Percentiles rank a stretch among this genome's conserved stretches.
These are phyloP conservation scores for Prosapia bicincta DNA, from an alignment of 2,888 invertebrate genomes.

Conservation along the genomic window DNA sequence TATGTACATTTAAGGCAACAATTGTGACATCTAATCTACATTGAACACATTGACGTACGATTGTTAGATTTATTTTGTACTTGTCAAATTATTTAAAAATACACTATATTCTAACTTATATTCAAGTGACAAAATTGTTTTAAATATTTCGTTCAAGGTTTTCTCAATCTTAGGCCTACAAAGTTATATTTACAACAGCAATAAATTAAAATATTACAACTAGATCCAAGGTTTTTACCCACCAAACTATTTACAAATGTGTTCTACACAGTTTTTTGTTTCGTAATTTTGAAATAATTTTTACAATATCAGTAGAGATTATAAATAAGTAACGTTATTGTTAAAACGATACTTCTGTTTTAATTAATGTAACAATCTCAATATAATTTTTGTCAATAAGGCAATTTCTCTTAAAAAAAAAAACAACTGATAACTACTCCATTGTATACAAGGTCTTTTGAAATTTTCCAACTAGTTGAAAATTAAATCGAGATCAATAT, in stretches of 20 bases:
- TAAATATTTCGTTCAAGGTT: background rate
- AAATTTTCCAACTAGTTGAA: too few species aligned
- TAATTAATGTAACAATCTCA: too few species aligned
- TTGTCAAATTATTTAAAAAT: conserved; percentile 6
- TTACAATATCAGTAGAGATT: too few species aligned
- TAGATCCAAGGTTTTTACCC: background rate
- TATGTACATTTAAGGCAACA: conserved; percentile 27
- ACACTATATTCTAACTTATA: background rate
- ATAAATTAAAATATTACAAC: background rate
- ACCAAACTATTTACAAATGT: background rate
- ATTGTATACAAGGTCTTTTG: too few species aligned
- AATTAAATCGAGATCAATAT: too few species aligned
- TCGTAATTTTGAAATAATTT: too few species aligned
- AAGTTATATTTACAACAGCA: background rate
- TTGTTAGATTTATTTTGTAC: conserved; percentile 27
- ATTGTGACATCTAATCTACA: conserved; percentile 10
- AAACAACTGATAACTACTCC: too few species aligned
- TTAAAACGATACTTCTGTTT: background rate
- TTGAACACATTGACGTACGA: conserved; percentile 26
- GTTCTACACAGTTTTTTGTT: too few species aligned
- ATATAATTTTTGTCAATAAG: too few species aligned
- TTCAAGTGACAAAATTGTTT: background rate
- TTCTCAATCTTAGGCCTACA: background rate
- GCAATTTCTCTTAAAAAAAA: too few species aligned
- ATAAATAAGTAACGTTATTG: background rate